A percentile compares a stretch with the other conserved stretches of the same genome.
Conservation (phyloP, 2,113 vertebrate genomes). For the Telmatochromis brichardi region DNA sequence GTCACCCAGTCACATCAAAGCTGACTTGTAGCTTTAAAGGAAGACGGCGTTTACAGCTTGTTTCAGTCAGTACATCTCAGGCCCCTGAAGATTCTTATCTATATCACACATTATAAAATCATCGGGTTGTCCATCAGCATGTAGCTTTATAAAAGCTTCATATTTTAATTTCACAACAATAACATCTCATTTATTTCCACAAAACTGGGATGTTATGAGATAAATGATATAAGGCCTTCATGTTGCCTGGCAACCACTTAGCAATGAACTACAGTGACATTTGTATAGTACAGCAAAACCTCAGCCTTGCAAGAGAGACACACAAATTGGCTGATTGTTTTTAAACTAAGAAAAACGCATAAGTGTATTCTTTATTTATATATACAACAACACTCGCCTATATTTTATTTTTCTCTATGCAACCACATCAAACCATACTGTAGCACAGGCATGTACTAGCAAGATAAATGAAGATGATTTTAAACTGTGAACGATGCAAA, state of each 20-base stretch:
- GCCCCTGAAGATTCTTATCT: background rate
- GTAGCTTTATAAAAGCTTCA: background rate
- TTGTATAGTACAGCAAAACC: background rate
- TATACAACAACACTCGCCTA: fast-evolving
- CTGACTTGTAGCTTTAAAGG: background rate
- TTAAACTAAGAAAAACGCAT: fast-evolving
- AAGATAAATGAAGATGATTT: background rate
- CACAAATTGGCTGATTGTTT: background rate
- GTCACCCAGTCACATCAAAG: background rate
- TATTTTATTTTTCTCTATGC: background rate
- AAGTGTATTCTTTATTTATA: background rate
- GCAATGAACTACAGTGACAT: background rate
- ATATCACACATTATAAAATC: background rate
- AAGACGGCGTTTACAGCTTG: background rate
- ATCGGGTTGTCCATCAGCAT: background rate
- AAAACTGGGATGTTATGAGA: fast-evolving
- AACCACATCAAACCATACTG: background rate
- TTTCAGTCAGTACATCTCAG: background rate
- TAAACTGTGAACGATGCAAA: background rate
- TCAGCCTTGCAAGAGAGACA: background rate
- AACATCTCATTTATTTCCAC: background rate
- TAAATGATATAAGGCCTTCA: background rate
- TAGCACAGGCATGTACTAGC: fast-evolving
- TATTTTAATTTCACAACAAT: background rate
- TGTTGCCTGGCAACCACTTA: background rate